Conservation (phyloP, 2,797 vertebrate genomes). For the Prunella strophiata region DNA sequence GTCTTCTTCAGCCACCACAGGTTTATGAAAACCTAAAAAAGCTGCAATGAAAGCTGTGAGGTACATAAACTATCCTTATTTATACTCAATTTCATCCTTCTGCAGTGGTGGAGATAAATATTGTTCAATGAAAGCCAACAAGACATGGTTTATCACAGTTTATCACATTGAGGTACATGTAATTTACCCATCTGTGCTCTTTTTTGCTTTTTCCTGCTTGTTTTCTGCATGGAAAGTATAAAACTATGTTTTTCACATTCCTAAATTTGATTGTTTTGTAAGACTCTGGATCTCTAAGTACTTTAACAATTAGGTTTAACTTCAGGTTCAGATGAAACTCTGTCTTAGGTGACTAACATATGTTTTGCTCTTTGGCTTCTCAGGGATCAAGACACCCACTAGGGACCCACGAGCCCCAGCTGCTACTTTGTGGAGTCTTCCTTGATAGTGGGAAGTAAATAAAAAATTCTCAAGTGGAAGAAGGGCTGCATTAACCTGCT, state of each 20-base stretch:
- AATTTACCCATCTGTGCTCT: not conserved
- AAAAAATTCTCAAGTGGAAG: not conserved
- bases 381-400: not conserved
- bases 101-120: not conserved
- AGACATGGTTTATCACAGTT: not conserved
- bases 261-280: not conserved
- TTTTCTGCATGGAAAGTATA: not conserved
- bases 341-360: not conserved
- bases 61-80: not conserved
- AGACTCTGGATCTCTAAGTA: not conserved
- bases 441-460: not conserved
- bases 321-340: not conserved
- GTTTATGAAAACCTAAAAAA: not conserved
- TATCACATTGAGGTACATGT: not conserved
- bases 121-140: not conserved
- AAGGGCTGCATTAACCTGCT: not conserved
- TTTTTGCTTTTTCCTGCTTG: not conserved
- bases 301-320: not conserved
- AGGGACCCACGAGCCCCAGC: fast-evolving
- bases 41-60: not conserved
- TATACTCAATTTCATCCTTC: not conserved
- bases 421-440: not conserved
- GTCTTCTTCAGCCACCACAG: not conserved
- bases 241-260: not conserved
- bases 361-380: not conserved